Evolutionary conservation across 2,888 invertebrate genomes (phyloP).

Genomic region (Prosapia bicincta): DNA sequence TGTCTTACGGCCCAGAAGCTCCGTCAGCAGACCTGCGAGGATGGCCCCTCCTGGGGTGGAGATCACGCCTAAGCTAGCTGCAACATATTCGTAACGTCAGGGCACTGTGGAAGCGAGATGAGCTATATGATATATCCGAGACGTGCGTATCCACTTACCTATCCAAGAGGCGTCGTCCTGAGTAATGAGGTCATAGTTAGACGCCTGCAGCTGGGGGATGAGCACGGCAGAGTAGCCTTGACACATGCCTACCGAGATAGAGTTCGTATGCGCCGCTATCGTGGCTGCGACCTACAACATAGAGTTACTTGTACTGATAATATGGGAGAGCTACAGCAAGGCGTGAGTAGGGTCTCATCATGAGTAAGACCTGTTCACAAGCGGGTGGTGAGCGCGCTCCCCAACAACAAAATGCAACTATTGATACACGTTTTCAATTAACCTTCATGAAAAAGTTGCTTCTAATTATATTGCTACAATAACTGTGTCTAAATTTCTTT

Average conservation of each 20-base stretch:
- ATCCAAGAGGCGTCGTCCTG: constrained; percentile 66
- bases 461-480: no score
- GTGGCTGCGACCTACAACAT: constrained; percentile 40
- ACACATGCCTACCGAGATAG: constrained; percentile 70
- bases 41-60: constrained; percentile 69
- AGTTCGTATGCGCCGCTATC: constrained; percentile 70
- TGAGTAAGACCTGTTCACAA: no score
- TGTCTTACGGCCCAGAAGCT: constrained; percentile 60
- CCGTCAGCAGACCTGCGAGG: constrained; percentile 64
- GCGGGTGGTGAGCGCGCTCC: no score
- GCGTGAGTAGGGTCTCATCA: no score
- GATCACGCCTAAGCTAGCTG: constrained; percentile 68
- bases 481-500: no score
- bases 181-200: constrained; percentile 47
- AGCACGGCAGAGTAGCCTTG: constrained; percentile 74
- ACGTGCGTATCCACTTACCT: constrained; percentile 49
- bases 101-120: background rate
- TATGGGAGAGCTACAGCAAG: no score
- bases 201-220: constrained; percentile 60
- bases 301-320: no score
- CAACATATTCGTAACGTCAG: no score
- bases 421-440: no score
- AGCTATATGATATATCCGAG: background rate
- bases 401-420: no score
- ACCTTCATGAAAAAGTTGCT: no score